phyloP scores from a whole-genome alignment of 2,113 vertebrate species.

The Gobio gobio region DNA sequence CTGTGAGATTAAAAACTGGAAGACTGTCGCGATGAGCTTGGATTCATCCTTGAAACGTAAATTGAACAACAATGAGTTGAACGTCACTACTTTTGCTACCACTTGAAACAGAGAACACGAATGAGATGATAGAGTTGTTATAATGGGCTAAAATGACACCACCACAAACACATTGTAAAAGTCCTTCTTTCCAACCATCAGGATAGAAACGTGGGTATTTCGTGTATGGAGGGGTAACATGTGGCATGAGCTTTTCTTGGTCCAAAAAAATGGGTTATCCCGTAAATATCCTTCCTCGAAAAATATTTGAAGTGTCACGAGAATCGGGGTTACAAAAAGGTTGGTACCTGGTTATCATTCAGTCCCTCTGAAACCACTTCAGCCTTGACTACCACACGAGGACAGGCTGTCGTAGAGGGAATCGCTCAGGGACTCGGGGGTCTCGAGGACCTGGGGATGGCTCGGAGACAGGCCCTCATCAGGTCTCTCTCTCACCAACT shows the following conservation, averaged over 20 bases:
- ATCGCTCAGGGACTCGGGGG: conserved; percentile 92
- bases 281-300: conserved; percentile 7
- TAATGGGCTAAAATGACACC: conserved; percentile 34
- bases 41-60: neutral
- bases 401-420: conserved; percentile 95
- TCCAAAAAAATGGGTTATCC: conserved; percentile 34
- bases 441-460: conserved; percentile 84
- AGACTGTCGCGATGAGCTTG: conserved; percentile 43
- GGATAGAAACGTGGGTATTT: conserved; percentile 47
- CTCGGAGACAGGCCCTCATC: conserved; percentile 82
- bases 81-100: conserved; percentile 44
- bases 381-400: conserved; percentile 95
- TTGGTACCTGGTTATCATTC: conserved; percentile 49
- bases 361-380: conserved; percentile 56
- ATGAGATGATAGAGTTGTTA: conserved; percentile 17
- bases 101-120: conserved; percentile 38
- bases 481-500: conserved; percentile 80
- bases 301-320: conserved; percentile 3
- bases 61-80: neutral
- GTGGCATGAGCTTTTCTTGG: conserved; percentile 12
- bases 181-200: conserved; percentile 29
- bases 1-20: conserved; percentile 38
- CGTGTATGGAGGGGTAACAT: conserved; percentile 9
- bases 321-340: conserved; percentile 35
- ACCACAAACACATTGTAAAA: conserved; percentile 34